A percentile compares a stretch with the other conserved stretches of the same genome.
phyloP scores from a whole-genome alignment of 1,140 invertebrate species.

The Halictus rubicundus region DNA sequence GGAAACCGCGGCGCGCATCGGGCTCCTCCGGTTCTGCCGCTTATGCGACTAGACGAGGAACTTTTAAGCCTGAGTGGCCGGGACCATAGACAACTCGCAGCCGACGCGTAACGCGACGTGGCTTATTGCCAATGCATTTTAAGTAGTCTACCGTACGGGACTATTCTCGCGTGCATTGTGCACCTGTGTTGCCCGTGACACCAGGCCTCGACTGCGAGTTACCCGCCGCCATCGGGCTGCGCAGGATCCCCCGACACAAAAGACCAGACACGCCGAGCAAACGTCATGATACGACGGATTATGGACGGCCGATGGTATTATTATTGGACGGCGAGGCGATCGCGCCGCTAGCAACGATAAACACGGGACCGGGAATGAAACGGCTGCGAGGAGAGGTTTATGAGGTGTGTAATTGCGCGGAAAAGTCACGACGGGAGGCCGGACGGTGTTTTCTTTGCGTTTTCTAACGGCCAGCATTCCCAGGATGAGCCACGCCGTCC shows the following conservation, averaged over 20 bases:
- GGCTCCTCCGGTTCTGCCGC: constrained; percentile 27
- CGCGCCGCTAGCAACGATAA: constrained; percentile 30
- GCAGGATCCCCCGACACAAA: constrained; percentile 29
- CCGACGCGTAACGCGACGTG: constrained; percentile 74
- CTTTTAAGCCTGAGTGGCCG: constrained; percentile 63
- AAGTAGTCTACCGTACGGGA: constrained; percentile 75
- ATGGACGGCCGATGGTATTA: constrained; percentile 20
- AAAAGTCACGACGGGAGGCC: constrained; percentile 10
- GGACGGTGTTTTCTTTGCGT: neutral
- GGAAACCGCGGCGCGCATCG: neutral
- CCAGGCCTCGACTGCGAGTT: constrained; percentile 32
- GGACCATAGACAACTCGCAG: constrained; percentile 67
- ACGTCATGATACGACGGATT: constrained; percentile 46
- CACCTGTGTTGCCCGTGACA: constrained; percentile 62
- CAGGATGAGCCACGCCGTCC: too few relatives aligned
- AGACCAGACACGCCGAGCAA: constrained; percentile 16
- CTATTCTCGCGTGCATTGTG: constrained; percentile 54
- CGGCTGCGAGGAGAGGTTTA: constrained; percentile 11
- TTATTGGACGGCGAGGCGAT: constrained; percentile 21
- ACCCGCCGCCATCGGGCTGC: neutral
- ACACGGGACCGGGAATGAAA: constrained; percentile 18
- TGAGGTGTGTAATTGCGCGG: constrained; percentile 22
- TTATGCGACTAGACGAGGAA: constrained; percentile 62
- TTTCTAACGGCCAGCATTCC: neutral
- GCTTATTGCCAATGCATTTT: constrained; percentile 80